Evolutionary conservation across 2,888 invertebrate species (phyloP).

Genomic region (Tiliacea citrago): DNA sequence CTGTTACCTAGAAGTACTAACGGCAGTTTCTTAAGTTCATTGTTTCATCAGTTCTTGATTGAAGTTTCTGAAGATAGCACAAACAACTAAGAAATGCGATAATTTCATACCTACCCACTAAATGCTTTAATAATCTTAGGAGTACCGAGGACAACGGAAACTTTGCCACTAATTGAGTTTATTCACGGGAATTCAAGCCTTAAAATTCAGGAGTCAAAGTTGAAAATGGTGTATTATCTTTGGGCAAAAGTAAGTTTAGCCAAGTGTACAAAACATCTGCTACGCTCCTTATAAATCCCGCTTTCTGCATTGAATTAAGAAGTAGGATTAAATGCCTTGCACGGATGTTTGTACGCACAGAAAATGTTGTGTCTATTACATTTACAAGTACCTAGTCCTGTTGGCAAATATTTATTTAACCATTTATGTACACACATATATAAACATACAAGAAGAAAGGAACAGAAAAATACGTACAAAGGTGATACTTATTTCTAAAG

Average conservation of each 20-base stretch:
- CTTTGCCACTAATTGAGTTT: constrained; percentile 58
- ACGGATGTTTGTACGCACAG: constrained; percentile 46
- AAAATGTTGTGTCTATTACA: constrained; percentile 35
- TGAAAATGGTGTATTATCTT: constrained; percentile 25
- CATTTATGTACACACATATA: no score
- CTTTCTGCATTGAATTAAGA: constrained; percentile 66
- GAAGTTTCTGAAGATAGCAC: background rate
- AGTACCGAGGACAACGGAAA: constrained; percentile 50
- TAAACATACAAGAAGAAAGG: no score
- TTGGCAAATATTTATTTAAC: constrained; percentile 9
- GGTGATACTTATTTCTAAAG: no score
- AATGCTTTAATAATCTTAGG: constrained; percentile 49
- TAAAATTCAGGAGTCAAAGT: constrained; percentile 13
- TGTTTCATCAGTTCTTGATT: no score
- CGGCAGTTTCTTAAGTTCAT: no score
- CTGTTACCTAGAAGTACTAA: background rate
- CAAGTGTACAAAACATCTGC: constrained; percentile 68
- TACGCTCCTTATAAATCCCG: constrained; percentile 66
- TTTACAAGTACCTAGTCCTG: constrained; percentile 19
- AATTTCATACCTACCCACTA: constrained; percentile 38
- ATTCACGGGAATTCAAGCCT: constrained; percentile 32
- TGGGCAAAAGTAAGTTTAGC: constrained; percentile 58
- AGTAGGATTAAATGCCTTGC: constrained; percentile 64
- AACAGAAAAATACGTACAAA: no score
- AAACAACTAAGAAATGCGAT: constrained; percentile 24